Evolutionary conservation across 2,888 invertebrate genomes (phyloP), one percentile per base, ranked within the genome.

Genomic region (Trissoscelio sp.): DNA sequence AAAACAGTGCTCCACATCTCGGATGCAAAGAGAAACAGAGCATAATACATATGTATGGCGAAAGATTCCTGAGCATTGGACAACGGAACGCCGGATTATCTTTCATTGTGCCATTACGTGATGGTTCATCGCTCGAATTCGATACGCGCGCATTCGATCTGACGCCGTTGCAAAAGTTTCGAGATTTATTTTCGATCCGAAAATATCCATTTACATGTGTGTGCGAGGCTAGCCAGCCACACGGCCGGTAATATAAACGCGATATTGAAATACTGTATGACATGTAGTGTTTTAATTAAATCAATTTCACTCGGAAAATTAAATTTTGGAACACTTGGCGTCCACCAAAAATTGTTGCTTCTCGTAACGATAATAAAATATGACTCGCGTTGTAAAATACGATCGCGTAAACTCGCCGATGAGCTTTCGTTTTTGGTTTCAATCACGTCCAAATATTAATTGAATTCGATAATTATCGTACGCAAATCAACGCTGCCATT

Each of bases 151-250:
- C 44, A 75, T 82, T 75, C 79, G 79, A 82, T 79, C 73, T 60
- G 57, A 72, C 75, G 51, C 67, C 55, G 72, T 57, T 67, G 72
- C 72, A 67, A 82, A 79, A 79, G 60, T 72, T 77, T 34, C 31
- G 58, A 81, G 82, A 82, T 82, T 79, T 77, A 82, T n/a, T 82
- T 82, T 77, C 77, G 67, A 64, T 77, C 64, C 53, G 44, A n/a
- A 55, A 58, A 69, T 82, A 79, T 82, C 79, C 62, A 62, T 82
- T 82, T 82, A 70, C 82, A 66, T 60, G 46, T 53, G 37, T 53
- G 57, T 20, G 22, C 28, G 62, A 44, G 60, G 46, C 46, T n/a
- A 20, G n/a, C n/a, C n/a, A 28, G 46, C 20, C 4, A 28, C 6
- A 37, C 62, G 31, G 12, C 12, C 28, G 37, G 58, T 72, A 77